Evolutionary conservation across 2,888 invertebrate genomes (phyloP), one percentile per base, ranked within the genome.

Genomic region (Chloroclysta siterata): DNA sequence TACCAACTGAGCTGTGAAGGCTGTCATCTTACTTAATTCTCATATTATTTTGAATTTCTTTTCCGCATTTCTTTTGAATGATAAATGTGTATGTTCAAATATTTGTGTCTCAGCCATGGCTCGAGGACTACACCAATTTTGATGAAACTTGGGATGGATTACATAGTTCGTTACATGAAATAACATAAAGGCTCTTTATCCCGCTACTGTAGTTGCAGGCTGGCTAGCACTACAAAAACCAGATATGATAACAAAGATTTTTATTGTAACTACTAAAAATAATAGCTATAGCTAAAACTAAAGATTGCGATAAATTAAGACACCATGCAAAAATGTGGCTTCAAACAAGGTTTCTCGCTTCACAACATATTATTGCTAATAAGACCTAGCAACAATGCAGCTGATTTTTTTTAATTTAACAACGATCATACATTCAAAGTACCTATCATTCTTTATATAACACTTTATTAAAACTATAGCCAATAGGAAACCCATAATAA

Each of bases 181-280:
- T n/a, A n/a, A n/a, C n/a, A n/a, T n/a, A n/a, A n/a, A n/a, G n/a
- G n/a, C n/a, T n/a, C n/a, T n/a, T n/a, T n/a, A n/a, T n/a, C n/a
- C n/a, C n/a, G n/a, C n/a, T n/a, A n/a, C n/a, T n/a, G n/a, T n/a
- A n/a, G n/a, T n/a, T n/a, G n/a, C n/a, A n/a, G n/a, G n/a, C n/a
- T n/a, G n/a, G n/a, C n/a, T n/a, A n/a, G n/a, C n/a, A n/a, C n/a
- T n/a, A n/a, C n/a, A n/a, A n/a, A n/a, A n/a, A n/a, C n/a, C n/a
- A n/a, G n/a, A 15, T 28, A 48, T 14, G 15, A 53, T 64, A 65
- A 60, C 64, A 65, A 55, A 61, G 4, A 39, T 53, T 60, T 63
- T 59, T 59, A 63, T 63, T 58, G 53, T 58, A 58, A 58, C 50
- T 54, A 54, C 50, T 50, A 54, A 58, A 47, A 48, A 59, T 50